Base-by-base conservation (phyloP, 2,113 vertebrate species). In the Loxodonta africana region DNA sequence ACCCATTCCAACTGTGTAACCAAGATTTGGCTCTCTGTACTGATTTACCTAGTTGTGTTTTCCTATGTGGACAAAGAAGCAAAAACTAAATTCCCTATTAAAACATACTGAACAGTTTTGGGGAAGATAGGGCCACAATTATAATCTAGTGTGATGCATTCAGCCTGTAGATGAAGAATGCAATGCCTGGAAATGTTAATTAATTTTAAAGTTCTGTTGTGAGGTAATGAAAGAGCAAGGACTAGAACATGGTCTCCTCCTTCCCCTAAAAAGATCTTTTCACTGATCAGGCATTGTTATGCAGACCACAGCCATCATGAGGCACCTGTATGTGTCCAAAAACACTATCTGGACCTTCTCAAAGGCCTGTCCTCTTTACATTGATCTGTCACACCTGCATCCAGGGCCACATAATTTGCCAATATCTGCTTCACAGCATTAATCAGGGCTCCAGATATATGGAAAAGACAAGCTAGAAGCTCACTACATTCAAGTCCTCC, bases 1-100 rank as follows among this genome's bases (percentile, higher is more conserved):
- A 30, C 20, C 62, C 62, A 37, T 88, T 83, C 44, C 0, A 1
- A 63, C 51, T 91, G 20, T 91, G 37, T 86, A 33, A 51, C 85
- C 44, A 78, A 85, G 51, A 89, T 91, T 60, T 73, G 82, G 37
- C 26, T 95, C 30, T 77, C 74, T 93, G 67, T 41, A 91, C 8
- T 18, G 84, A 92, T 87, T 93, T 90, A 94, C 94, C 9, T 51
- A 91, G 71, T 83, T 95, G 5, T n/a, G 6, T 57, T 92, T 94
- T 89, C 53, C 62, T 92, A 17, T 51, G 30, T 95, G 18, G 80
- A 83, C 46, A 74, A 33, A 93, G 60, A 91, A 69, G 8, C 2
- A 93, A 46, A 88, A 85, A 62, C 4, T 28, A 63, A 96, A 95
- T 84, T 51, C 25, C 37, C 65, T 71, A 63, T 77, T 17, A 82